These are phyloP conservation scores for Lordiphosa collinella DNA, from an alignment of 1,140 invertebrate genomes.

Conservation along the genomic window DNA sequence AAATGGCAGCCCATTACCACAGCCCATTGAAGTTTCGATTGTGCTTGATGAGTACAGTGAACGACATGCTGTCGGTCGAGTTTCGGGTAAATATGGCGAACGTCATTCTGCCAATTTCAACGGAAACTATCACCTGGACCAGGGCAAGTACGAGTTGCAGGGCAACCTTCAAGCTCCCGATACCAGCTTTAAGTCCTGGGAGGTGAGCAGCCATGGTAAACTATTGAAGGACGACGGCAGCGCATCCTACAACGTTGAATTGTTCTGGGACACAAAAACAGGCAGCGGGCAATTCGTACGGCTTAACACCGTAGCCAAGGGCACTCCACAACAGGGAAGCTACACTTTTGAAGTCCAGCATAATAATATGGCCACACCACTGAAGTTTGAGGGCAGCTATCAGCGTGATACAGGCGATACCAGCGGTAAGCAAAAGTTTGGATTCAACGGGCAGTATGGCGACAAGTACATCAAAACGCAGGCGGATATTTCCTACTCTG, in stretches of 20 bases:
- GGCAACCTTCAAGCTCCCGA: conserved; percentile 80
- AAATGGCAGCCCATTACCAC: conserved; percentile 76
- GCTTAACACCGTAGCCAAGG: conserved; percentile 36
- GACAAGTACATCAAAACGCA: conserved; percentile 48
- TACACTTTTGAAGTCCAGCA: conserved; percentile 48
- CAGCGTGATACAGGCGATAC: conserved; percentile 20
- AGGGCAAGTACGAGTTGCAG: conserved; percentile 51
- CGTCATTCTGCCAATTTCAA: conserved; percentile 41
- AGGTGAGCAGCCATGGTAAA: conserved; percentile 60
- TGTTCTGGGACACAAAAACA: conserved; percentile 33
- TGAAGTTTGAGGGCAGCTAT: conserved; percentile 57
- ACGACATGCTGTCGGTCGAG: conserved; percentile 35
- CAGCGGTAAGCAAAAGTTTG: conserved; percentile 34
- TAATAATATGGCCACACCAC: conserved; percentile 29
- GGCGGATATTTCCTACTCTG: conserved; percentile 21
- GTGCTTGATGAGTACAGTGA: conserved; percentile 56
- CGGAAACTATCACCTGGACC: conserved; percentile 79
- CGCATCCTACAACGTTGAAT: conserved; percentile 20
- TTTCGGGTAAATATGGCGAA: conserved; percentile 53
- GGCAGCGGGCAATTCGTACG: conserved; percentile 42
- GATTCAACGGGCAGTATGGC: conserved; percentile 41
- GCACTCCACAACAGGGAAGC: conserved; percentile 36
- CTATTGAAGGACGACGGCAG: conserved; percentile 17
- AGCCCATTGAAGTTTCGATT: conserved; percentile 63
- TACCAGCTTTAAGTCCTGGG: conserved; percentile 80